phyloP scores from a whole-genome alignment of 2,113 vertebrate species.

The Pseudorasbora parva region DNA sequence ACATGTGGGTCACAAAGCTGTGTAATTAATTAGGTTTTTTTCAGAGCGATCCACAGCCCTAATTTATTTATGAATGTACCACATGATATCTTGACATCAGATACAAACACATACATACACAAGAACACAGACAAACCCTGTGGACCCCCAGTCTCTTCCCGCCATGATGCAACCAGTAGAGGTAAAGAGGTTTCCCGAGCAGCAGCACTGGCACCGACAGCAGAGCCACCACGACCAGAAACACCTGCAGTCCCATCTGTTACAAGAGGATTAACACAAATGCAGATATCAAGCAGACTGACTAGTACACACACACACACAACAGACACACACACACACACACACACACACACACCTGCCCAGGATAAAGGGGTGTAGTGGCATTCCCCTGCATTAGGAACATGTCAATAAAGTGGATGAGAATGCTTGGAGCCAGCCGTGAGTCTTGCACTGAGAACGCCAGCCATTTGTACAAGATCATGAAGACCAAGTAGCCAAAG shows the following conservation, averaged over 20 bases:
- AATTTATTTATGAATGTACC: background rate
- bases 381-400: constrained; percentile 83
- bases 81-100: background rate
- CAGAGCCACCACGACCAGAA: constrained; percentile 82
- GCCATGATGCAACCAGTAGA: constrained; percentile 89
- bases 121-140: constrained; percentile 75
- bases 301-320: background rate
- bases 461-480: constrained; percentile 96
- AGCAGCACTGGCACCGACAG: constrained; percentile 90
- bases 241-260: constrained; percentile 85
- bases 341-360: constrained; percentile 81
- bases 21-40: background rate
- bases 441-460: constrained; percentile 82
- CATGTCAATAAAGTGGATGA: constrained; percentile 97
- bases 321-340: background rate
- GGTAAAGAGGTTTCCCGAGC: constrained; percentile 90
- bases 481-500: constrained; percentile 94
- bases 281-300: constrained; percentile 28
- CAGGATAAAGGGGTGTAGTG: constrained; percentile 76
- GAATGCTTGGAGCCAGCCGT: constrained; percentile 87
- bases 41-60: background rate
- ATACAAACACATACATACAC: constrained; percentile 45
- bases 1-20: background rate
- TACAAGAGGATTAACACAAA: constrained; percentile 36
- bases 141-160: constrained; percentile 82